Evolutionary conservation across 30 jellyfish, hydroid and myxozoan species (phyloP), one percentile per base, ranked within the genome.

Genomic region (Pseudorhiza aurosa): DNA sequence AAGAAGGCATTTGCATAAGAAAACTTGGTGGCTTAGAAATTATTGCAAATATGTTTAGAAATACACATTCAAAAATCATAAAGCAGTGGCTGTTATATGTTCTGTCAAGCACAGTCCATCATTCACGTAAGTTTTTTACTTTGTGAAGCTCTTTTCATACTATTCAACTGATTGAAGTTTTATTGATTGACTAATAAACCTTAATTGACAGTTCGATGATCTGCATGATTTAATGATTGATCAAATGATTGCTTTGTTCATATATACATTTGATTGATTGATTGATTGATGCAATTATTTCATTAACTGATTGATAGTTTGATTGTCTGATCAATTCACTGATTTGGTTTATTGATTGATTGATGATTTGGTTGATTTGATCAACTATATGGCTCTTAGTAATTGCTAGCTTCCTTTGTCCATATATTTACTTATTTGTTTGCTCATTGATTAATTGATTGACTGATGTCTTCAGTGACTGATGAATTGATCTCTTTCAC

Each of bases 61-160:
- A 40, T 27, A 55, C 47, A 10, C 42, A 60, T 29, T 57, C 86
- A n/a, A 49, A 70, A 2, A 68, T 32, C 32, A 68, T 89, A 49
- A 62, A 81, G 81, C 95, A 71, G 32, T 83, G 79, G 71, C 70
- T 96, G 4, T 40, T 89, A 14, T 79, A 55, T 59, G 85, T 88
- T 1, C 92, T 89, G 1, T 95, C 96, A 18, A 81, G 65, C 58
- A 96, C 97, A 21, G 81, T 73, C 9, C 85, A 70, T 27, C 55
- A 29, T 29, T 25, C 75, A 58, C 81, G 97, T 88, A 72, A 57
- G 74, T 49, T 17, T 4, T 12, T n/a, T 62, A 62, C 1, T 29
- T 8, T 17, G 17, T 8, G 50, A 7, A 5, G 50, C 50, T 12
- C 50, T 39, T 39, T 39, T 39, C 7, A 39, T 39, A 12, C 50